Conservation (phyloP, 2,113 vertebrate genomes). For the Burhinus bistriatus region DNA sequence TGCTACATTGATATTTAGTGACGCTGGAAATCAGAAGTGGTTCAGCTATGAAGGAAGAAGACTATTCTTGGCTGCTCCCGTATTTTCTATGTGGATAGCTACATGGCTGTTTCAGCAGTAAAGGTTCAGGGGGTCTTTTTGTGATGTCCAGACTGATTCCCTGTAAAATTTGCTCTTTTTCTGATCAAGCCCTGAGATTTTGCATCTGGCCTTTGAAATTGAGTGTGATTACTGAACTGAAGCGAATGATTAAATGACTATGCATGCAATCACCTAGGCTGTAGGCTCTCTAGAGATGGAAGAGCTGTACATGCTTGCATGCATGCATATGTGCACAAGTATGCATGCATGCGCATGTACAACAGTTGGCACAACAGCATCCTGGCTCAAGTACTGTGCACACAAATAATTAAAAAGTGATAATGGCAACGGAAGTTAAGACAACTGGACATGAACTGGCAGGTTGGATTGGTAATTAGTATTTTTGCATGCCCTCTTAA, state of each 20-base stretch:
- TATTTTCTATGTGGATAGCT: background rate
- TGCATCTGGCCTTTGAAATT: background rate
- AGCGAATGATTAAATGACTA: background rate
- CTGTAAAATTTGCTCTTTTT: background rate
- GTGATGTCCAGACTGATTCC: background rate
- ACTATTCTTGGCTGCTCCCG: background rate
- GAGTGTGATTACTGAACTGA: background rate
- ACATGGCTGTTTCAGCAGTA: background rate
- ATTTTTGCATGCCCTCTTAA: background rate
- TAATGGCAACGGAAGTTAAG: background rate
- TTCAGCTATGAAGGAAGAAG: background rate
- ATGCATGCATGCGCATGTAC: rapidly evolving
- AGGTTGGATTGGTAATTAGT: background rate
- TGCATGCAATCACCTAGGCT: rapidly evolving
- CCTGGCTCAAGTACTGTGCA: background rate
- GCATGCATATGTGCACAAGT: too few species aligned
- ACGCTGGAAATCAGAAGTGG: background rate
- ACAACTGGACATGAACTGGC: background rate
- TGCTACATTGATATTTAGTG: background rate
- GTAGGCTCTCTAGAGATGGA: background rate
- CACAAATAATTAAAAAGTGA: background rate
- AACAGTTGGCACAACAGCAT: background rate
- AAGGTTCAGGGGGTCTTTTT: background rate
- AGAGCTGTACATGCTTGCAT: background rate
- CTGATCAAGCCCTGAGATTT: background rate